phyloP scores from a whole-genome alignment of 2,888 invertebrate species.

The Eutolmus rufibarbis region DNA sequence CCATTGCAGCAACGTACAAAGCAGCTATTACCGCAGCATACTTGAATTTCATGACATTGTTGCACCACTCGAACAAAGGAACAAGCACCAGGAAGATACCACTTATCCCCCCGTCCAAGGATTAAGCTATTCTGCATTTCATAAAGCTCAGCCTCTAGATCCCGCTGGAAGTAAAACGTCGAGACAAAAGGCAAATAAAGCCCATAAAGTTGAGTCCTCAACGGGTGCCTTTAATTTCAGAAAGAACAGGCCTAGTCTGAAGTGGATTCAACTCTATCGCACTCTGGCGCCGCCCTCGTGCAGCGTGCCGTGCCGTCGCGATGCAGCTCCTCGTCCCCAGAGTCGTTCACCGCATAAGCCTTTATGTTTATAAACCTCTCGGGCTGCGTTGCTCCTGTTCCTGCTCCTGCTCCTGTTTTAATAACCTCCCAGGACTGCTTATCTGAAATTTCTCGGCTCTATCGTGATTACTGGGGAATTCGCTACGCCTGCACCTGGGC shows the following conservation, averaged over 20 bases:
- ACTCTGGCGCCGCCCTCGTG: neutral
- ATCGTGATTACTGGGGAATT: conserved; percentile 33
- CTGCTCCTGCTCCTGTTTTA: neutral
- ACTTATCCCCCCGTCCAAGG: conserved; percentile 36
- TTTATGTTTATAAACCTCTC: conserved; percentile 36
- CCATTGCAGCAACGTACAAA: conserved; percentile 33
- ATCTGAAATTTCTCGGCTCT: conserved; percentile 16
- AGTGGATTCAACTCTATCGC: conserved; percentile 21
- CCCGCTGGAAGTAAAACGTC: conserved; percentile 34
- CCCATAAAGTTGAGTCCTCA: conserved; percentile 37
- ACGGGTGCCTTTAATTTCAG: conserved; percentile 39
- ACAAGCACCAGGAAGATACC: conserved; percentile 41
- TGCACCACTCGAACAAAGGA: conserved; percentile 38
- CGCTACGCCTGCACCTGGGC: conserved; percentile 28
- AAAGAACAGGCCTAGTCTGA: conserved; percentile 36
- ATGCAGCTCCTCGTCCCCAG: conserved; percentile 15
- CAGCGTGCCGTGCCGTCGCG: neutral
- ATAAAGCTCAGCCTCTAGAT: conserved; percentile 7
- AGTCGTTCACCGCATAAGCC: conserved; percentile 38
- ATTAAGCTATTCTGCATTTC: conserved; percentile 35
- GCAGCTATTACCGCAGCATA: conserved; percentile 37
- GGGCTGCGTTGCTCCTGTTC: neutral
- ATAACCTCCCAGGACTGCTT: conserved; percentile 31
- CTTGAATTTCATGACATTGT: conserved; percentile 42
- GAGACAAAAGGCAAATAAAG: conserved; percentile 41